These are phyloP conservation scores for Phyto melanocephala DNA, from an alignment of 2,888 invertebrate species.

Conservation along the genomic window DNA sequence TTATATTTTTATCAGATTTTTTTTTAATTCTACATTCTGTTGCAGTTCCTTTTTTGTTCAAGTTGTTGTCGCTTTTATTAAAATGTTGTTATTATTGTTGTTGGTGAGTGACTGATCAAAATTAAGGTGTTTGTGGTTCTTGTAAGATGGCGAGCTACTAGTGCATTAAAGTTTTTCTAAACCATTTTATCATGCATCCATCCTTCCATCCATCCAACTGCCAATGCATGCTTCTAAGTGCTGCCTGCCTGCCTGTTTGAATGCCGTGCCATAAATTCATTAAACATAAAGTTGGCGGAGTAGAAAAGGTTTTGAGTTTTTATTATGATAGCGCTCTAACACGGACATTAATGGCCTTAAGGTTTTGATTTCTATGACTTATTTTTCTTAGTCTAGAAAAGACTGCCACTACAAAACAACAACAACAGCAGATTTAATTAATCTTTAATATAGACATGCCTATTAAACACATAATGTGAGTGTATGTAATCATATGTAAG, in stretches of 20 bases:
- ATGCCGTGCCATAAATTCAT: constrained; percentile 49
- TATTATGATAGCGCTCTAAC: background rate
- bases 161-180: background rate
- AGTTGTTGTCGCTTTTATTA: constrained; percentile 46
- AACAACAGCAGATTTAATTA: constrained; percentile 33
- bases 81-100: constrained; percentile 30
- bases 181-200: background rate
- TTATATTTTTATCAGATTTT: constrained; percentile 52
- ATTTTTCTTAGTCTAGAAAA: constrained; percentile 3
- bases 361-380: constrained; percentile 46
- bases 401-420: no score
- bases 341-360: constrained; percentile 38
- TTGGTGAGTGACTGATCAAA: constrained; percentile 21
- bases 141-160: constrained; percentile 10
- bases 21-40: constrained; percentile 10
- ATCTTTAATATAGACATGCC: constrained; percentile 29
- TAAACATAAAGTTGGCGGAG: background rate
- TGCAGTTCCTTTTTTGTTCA: constrained; percentile 1
- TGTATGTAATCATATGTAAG: no score
- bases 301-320: background rate
- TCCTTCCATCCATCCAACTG: background rate
- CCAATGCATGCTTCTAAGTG: background rate
- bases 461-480: constrained; percentile 28
- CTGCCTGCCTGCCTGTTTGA: no score
- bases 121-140: constrained; percentile 51